These are phyloP conservation scores for Canis aureus DNA, from an alignment of 2,113 vertebrate species.

Conservation along the genomic window DNA sequence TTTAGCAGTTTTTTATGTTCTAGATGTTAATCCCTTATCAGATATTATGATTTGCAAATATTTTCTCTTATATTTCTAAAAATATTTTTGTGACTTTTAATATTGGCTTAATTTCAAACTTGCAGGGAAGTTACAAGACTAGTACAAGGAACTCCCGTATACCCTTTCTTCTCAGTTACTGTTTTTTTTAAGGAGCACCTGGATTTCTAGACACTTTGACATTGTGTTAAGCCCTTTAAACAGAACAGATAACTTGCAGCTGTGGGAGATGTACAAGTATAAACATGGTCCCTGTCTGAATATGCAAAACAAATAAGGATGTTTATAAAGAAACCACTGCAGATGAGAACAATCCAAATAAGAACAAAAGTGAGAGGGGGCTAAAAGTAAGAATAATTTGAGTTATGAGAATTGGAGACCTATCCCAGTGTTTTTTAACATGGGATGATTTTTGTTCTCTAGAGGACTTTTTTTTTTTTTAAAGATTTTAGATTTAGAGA, in stretches of 20 bases:
- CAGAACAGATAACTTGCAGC: background rate
- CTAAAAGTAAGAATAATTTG: background rate
- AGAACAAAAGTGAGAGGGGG: background rate
- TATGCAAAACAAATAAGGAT: constrained; percentile 5
- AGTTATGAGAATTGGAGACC: background rate
- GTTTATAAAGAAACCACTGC: background rate
- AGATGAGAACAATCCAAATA: background rate
- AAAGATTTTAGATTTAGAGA: background rate
- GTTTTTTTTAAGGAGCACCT: background rate
- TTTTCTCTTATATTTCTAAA: background rate
- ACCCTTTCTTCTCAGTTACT: background rate
- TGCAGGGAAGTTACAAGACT: background rate
- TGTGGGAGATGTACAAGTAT: constrained; percentile 11
- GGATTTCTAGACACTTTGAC: constrained; percentile 9
- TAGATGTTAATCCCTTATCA: background rate
- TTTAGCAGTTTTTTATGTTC: constrained; percentile 36
- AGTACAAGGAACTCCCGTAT: background rate
- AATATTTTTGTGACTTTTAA: constrained; percentile 21
- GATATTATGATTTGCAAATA: background rate
- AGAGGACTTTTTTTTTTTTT: background rate
- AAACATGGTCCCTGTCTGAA: background rate
- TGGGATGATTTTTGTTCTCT: background rate
- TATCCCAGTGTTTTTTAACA: background rate
- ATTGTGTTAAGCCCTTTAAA: constrained; percentile 39
- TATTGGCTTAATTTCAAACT: constrained; percentile 30